Conservation (phyloP, 92 coral and sea anemone species). For the Phenganax stokvisi region DNA sequence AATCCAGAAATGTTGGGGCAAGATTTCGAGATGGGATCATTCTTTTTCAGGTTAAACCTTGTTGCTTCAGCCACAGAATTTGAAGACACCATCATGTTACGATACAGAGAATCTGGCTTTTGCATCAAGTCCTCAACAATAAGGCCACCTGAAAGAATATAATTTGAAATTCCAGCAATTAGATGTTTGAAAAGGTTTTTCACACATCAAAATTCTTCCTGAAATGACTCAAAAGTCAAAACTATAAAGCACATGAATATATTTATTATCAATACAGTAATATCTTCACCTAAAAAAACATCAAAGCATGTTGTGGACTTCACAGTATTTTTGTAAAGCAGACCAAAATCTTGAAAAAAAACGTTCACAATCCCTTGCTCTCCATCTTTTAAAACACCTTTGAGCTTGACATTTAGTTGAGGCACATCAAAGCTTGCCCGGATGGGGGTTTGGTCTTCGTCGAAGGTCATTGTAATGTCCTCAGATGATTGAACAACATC, state of each 20-base stretch:
- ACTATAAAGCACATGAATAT: too few relatives aligned
- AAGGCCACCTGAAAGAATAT: constrained; percentile 48
- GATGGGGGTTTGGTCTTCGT: constrained; percentile 69
- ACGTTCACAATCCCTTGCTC: constrained; percentile 87
- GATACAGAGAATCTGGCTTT: constrained; percentile 69
- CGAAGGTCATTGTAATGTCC: constrained; percentile 3
- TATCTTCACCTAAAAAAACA: constrained; percentile 54
- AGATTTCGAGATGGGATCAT: constrained; percentile 63
- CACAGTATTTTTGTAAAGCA: constrained; percentile 60
- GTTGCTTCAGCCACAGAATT: constrained; percentile 58
- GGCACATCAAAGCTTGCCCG: constrained; percentile 73
- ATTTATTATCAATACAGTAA: too few relatives aligned
- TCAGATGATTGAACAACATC: constrained; percentile 21
- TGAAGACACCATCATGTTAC: constrained; percentile 83
- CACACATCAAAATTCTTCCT: too few relatives aligned
- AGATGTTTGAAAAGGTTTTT: too few relatives aligned
- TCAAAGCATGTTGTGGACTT: constrained; percentile 70
- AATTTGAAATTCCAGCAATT: too few relatives aligned
- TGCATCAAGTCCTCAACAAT: constrained; percentile 83
- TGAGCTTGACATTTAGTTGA: constrained; percentile 77
- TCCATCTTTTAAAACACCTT: constrained; percentile 70
- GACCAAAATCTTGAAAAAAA: constrained; percentile 65
- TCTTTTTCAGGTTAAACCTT: constrained; percentile 4
- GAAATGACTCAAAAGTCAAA: too few relatives aligned
- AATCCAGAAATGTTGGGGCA: constrained; percentile 89